Evolutionary conservation across 1,140 invertebrate species (phyloP), one percentile per base, ranked within the genome.

Genomic region (Brachionus manjavacas): DNA sequence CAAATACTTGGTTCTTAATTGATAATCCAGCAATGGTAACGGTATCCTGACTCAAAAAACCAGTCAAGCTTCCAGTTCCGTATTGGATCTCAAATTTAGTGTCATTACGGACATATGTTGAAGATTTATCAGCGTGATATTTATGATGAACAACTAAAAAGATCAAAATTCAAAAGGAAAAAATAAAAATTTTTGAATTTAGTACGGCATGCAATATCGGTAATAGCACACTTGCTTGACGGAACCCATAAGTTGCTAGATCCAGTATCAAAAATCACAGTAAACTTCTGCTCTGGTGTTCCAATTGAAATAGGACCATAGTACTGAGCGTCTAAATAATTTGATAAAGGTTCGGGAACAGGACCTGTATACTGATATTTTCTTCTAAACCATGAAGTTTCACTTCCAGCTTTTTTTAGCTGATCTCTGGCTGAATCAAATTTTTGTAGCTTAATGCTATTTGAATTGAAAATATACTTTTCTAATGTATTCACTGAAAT

Each of bases 191-290:
- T 31, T 39, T 9, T 35, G 49, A 20, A 86, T 39, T 85, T 87
- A 94, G 93, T 91, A 94, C 96, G 90, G 89, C 97, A 99, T 64
- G 97, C 97, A 87, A 99, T 95, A 87, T 98, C 97, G 35, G 94
- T 94, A 85, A 93, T 91, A 86, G 95, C 93, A 87, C 96, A 98
- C 88, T 96, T 85, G 35, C 66, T 97, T 0, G 96, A 98, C 8
- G 97, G 97, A 84, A 99, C 93, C 97, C 97, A 99, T 28, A 99
- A 91, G 89, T 99, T 99, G 8, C 96, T 97, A 0, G 96, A 98
- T 76, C 97, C 97, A 9, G 97, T 90, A 84, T 99, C 97, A 91
- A 99, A 99, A 31, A 99, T 93, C 68, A 99, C 96, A 86, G 93
- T 94, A 89, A 99, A 99, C 1, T 91, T 91, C 91, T 99, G 97